phyloP scores from a whole-genome alignment of 2,113 vertebrate genomes.

The Rutilus rutilus region DNA sequence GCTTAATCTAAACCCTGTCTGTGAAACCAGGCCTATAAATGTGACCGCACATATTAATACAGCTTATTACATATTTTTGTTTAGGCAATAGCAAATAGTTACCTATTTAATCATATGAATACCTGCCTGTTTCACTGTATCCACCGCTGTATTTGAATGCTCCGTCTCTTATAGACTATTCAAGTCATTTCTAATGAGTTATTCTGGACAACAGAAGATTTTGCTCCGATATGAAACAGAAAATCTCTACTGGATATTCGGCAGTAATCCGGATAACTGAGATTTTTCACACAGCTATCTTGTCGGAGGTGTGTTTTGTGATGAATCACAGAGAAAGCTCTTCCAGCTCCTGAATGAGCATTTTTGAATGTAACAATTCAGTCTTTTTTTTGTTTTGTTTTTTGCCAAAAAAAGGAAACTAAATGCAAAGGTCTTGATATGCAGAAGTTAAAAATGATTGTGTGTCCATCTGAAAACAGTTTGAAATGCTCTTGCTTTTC shows the following conservation, averaged over 20 bases:
- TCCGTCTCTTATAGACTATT: not conserved
- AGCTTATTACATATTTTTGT: not conserved
- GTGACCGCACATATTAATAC: not conserved
- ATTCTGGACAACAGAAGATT: not conserved
- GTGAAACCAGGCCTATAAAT: no score
- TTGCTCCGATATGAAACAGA: not conserved
- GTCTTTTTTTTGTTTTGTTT: not conserved
- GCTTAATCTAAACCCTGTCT: no score
- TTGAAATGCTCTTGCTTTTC: not conserved
- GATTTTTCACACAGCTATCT: not conserved
- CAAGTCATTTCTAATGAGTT: not conserved
- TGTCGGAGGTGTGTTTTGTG: not conserved
- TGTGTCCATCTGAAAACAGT: not conserved
- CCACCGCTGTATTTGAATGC: not conserved
- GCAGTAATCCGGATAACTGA: not conserved
- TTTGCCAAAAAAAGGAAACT: not conserved
- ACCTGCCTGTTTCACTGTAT: not conserved
- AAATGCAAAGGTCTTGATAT: not conserved
- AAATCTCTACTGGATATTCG: not conserved
- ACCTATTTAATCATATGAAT: not conserved
- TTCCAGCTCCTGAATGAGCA: conserved; percentile 3
- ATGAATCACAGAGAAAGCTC: not conserved
- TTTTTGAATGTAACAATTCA: not conserved
- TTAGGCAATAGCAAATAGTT: not conserved
- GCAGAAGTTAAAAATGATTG: not conserved